Conservation (phyloP, 1,140 invertebrate species). For the Calycopis cecrops region DNA sequence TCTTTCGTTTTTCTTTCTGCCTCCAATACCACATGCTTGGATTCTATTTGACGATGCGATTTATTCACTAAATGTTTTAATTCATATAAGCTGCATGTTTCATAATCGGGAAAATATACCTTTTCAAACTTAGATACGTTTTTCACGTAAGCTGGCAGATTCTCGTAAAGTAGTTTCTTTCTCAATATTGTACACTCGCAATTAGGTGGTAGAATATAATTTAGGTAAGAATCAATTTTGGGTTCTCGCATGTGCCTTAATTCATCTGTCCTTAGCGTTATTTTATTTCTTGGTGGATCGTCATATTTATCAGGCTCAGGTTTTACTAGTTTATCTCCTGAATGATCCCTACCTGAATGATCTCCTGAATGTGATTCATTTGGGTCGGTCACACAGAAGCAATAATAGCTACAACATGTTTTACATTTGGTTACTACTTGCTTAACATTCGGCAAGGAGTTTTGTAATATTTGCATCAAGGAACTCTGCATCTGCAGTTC, state of each 20-base stretch:
- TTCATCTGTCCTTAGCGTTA: constrained; percentile 19
- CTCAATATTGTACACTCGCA: constrained; percentile 46
- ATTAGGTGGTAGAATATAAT: constrained; percentile 39
- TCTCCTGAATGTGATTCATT: too few relatives aligned
- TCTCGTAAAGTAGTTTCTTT: constrained; percentile 51
- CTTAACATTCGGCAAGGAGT: constrained; percentile 43
- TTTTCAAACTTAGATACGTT: constrained; percentile 44
- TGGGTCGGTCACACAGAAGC: constrained; percentile 42
- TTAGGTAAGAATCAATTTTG: constrained; percentile 53
- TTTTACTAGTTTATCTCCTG: too few relatives aligned
- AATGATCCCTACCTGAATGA: too few relatives aligned
- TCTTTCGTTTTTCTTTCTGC: constrained; percentile 37
- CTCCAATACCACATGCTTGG: neutral
- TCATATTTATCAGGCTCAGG: constrained; percentile 17
- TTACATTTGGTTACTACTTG: constrained; percentile 35
- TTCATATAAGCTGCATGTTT: constrained; percentile 39
- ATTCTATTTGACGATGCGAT: constrained; percentile 27
- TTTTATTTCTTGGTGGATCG: too few relatives aligned
- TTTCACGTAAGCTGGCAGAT: constrained; percentile 58
- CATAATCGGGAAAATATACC: constrained; percentile 46
- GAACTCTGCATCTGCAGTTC: constrained; percentile 54
- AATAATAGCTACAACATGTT: constrained; percentile 40
- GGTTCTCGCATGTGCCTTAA: constrained; percentile 46
- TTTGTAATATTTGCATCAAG: constrained; percentile 52
- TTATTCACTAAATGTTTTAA: constrained; percentile 44